Conservation (phyloP, 2,888 invertebrate genomes). For the Acrobasis consociella region DNA sequence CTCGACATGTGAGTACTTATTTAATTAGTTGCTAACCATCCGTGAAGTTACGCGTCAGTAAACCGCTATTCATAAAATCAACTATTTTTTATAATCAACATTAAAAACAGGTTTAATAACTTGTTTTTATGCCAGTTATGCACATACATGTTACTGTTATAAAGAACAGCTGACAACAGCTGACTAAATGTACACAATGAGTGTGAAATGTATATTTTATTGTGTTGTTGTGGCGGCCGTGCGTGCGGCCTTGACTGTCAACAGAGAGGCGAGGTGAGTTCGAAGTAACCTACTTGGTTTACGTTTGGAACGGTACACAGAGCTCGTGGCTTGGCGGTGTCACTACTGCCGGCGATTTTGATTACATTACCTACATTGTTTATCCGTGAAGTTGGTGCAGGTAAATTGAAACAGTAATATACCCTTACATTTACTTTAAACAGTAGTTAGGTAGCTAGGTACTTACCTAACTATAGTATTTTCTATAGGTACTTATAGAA, state of each 20-base stretch:
- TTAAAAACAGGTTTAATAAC: too few relatives aligned
- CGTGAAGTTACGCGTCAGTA: neutral
- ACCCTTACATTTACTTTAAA: too few relatives aligned
- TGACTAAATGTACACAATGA: neutral
- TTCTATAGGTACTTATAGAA: too few relatives aligned
- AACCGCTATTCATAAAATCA: neutral
- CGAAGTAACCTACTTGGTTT: slow-evolving; percentile 21
- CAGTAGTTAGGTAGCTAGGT: too few relatives aligned
- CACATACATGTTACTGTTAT: neutral
- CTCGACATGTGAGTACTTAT: neutral
- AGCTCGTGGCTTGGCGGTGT: too few relatives aligned
- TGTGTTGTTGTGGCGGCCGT: slow-evolving; percentile 29
- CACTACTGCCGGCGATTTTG: too few relatives aligned
- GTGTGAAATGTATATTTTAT: slow-evolving; percentile 28
- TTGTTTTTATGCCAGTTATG: too few relatives aligned
- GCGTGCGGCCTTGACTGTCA: slow-evolving; percentile 42
- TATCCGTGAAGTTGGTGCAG: too few relatives aligned
- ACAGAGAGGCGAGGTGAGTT: slow-evolving; percentile 39
- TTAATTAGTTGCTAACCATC: neutral
- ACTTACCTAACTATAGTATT: too few relatives aligned
- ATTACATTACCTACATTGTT: too few relatives aligned
- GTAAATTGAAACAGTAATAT: too few relatives aligned
- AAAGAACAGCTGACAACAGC: slow-evolving; percentile 9
- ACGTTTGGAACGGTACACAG: neutral
- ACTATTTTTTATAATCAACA: too few relatives aligned